phyloP scores from a whole-genome alignment of 1,140 invertebrate genomes.

The Alviniconcha marisindica region DNA sequence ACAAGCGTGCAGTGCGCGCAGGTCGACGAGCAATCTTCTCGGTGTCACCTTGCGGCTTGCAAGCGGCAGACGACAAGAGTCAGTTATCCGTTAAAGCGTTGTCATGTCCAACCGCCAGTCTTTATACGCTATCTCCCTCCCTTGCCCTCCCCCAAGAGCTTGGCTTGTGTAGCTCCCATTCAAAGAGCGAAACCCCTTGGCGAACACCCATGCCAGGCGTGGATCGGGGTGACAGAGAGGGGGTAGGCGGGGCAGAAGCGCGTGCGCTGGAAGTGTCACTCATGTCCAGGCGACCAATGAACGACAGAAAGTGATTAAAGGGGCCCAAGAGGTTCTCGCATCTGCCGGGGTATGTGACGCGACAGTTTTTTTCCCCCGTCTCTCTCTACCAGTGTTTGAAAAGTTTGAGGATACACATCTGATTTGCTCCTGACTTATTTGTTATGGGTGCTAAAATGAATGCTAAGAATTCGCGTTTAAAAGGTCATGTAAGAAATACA shows the following conservation, averaged over 20 bases:
- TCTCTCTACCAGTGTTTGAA: slow-evolving; percentile 21
- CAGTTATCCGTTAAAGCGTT: slow-evolving; percentile 32
- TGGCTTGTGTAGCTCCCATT: not conserved
- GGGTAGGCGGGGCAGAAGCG: slow-evolving; percentile 17
- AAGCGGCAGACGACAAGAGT: slow-evolving; percentile 29
- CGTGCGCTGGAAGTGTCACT: slow-evolving; percentile 24
- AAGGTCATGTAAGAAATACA: too few relatives aligned
- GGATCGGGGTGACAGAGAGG: not conserved
- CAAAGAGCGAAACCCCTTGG: not conserved
- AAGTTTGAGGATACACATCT: too few relatives aligned
- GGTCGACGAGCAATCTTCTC: slow-evolving; percentile 10
- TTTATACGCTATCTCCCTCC: slow-evolving; percentile 14
- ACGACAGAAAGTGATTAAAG: not conserved
- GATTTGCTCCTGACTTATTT: too few relatives aligned
- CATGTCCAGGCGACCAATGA: slow-evolving; percentile 25
- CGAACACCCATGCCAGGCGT: not conserved
- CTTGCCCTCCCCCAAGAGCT: not conserved
- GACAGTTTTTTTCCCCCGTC: slow-evolving; percentile 22
- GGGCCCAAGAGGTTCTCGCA: not conserved
- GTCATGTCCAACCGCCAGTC: slow-evolving; percentile 24
- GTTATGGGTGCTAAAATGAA: too few relatives aligned
- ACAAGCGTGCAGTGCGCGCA: not conserved
- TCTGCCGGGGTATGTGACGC: slow-evolving; percentile 2
- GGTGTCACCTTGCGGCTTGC: slow-evolving; percentile 9
- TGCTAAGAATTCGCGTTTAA: too few relatives aligned